phyloP scores from a whole-genome alignment of 1,140 invertebrate species.

The Aphelenchoides besseyi region DNA sequence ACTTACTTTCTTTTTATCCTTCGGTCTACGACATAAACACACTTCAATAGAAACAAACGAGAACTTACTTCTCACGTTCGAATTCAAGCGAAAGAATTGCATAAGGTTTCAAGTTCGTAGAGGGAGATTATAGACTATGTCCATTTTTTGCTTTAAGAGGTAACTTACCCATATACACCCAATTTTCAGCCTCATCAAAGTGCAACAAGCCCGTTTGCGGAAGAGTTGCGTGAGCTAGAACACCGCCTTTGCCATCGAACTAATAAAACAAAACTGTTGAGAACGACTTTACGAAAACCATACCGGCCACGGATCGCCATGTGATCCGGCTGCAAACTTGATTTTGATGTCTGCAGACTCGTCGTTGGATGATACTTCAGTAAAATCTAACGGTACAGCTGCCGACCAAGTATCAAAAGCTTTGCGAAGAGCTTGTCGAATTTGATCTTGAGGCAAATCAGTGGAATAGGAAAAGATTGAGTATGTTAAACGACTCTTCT shows the following conservation, averaged over 20 bases:
- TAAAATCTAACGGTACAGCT: slow-evolving; percentile 48
- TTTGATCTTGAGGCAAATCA: slow-evolving; percentile 47
- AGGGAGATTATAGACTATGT: too few relatives aligned
- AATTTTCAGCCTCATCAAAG: slow-evolving; percentile 60
- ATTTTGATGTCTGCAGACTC: slow-evolving; percentile 56
- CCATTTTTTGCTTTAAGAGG: too few relatives aligned
- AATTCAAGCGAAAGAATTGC: neutral
- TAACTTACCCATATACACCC: slow-evolving; percentile 34
- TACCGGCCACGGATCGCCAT: slow-evolving; percentile 40
- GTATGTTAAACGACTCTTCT: slow-evolving; percentile 54
- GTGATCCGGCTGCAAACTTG: slow-evolving; percentile 50
- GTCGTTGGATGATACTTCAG: slow-evolving; percentile 35
- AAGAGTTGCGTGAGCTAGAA: slow-evolving; percentile 60
- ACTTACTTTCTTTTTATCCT: too few relatives aligned
- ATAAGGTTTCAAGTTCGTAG: too few relatives aligned
- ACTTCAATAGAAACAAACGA: neutral
- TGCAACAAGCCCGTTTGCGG: slow-evolving; percentile 55
- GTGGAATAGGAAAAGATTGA: slow-evolving; percentile 48
- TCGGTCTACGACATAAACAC: too few relatives aligned
- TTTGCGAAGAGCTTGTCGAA: slow-evolving; percentile 53
- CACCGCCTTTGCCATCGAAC: slow-evolving; percentile 60
- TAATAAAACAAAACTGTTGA: too few relatives aligned
- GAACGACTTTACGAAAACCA: too few relatives aligned
- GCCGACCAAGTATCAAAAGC: slow-evolving; percentile 55
- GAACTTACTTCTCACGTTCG: neutral